Conservation (phyloP, 2,888 invertebrate species). For the Oscheius sp. region DNA sequence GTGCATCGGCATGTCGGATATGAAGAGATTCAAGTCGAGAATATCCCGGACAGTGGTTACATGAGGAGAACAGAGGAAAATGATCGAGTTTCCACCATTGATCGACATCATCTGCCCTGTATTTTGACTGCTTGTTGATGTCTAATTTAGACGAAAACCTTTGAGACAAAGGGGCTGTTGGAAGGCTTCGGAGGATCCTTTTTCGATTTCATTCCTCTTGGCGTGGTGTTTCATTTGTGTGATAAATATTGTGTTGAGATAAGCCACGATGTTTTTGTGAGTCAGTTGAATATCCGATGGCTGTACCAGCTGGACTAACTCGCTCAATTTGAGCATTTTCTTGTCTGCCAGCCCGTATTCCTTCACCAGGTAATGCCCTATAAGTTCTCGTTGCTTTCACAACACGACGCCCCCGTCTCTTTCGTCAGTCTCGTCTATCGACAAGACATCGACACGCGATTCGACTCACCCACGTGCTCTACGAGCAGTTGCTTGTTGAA, state of each 20-base stretch:
- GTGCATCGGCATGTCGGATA: slow-evolving; percentile 71
- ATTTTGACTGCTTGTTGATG: background rate
- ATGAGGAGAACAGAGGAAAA: slow-evolving; percentile 69
- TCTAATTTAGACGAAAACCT: slow-evolving; percentile 30
- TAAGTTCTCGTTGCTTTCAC: background rate
- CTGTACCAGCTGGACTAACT: slow-evolving; percentile 65
- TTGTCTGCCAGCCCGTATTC: slow-evolving; percentile 66
- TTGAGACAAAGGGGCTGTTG: slow-evolving; percentile 60
- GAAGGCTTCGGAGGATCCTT: slow-evolving; percentile 46
- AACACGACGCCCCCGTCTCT: background rate
- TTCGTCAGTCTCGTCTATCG: slow-evolving; percentile 16
- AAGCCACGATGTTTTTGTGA: slow-evolving; percentile 65
- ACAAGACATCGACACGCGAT: background rate
- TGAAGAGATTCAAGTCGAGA: slow-evolving; percentile 64
- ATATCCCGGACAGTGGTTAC: slow-evolving; percentile 68
- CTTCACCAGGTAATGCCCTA: slow-evolving; percentile 60
- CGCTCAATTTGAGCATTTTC: slow-evolving; percentile 64
- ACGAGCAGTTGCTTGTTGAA: slow-evolving; percentile 69
- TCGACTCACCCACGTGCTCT: slow-evolving; percentile 65
- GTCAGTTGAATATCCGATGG: slow-evolving; percentile 69
- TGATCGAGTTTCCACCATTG: slow-evolving; percentile 63
- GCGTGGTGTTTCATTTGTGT: slow-evolving; percentile 64
- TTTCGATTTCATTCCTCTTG: slow-evolving; percentile 56
- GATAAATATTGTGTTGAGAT: slow-evolving; percentile 69
- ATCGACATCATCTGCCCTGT: slow-evolving; percentile 68